Evolutionary conservation across 23 tunicate genomes (phyloP), one percentile per base, ranked within the genome.

Genomic region (Halocynthia aurantium): DNA sequence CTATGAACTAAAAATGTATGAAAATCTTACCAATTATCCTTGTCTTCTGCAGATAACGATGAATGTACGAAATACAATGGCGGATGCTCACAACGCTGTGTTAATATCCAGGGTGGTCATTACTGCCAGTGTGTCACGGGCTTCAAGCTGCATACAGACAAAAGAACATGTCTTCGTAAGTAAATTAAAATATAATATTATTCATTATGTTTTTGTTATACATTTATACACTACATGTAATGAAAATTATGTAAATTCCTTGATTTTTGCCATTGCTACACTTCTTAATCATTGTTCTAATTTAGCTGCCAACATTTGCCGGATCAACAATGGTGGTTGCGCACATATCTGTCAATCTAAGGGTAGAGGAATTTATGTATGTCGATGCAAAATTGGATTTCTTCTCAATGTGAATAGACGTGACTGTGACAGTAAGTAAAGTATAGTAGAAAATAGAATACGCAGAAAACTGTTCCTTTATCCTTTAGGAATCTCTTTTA

Each of bases 1-100:
- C 44, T 31, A 1, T 31, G 44, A 31, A 31, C 44, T 31, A 31
- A 31, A 31, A 31, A 31, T 31, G 44, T 31, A 31, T 31, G 44
- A 2, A 31, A 31, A 31, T 31, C 44, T 31, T 31, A 31, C 44
- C 44, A 31, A 31, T 1, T 31, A 2, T 31, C 44, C 44, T 31
- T 31, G 44, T 13, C 64, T 15, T 84, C 70, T 8, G 7, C 81
- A 85, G 99, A 96, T 71, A 73, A 85, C 75, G 83, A 96, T 56
- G 99, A 96, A 83, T 96, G 99, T 70, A 50, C 80, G 52, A 63
- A 80, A n/a, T 88, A 83, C 60, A 96, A 96, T 67, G 99, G 99
- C 6, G 99, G 99, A 10, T 96, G 99, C 62, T 86, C 97, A 8
- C 99, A 96, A 8, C 56, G 12, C 8, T 96, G 99, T 70, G 85